Evolutionary conservation across 2,888 invertebrate species (phyloP).

Genomic region (Seira sanloemensis): DNA sequence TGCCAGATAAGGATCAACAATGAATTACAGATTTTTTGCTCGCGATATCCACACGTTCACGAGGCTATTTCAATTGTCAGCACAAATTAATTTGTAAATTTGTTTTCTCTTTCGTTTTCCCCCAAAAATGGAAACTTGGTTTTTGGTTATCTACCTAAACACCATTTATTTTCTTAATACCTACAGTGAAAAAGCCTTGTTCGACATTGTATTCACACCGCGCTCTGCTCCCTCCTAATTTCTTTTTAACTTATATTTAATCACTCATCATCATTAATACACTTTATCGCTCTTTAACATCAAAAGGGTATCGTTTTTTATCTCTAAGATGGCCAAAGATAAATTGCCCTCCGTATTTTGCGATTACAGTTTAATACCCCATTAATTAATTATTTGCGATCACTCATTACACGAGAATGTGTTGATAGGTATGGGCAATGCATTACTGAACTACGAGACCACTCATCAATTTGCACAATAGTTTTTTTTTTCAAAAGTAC

Average conservation of each 20-base stretch:
- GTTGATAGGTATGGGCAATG: slow-evolving; percentile 26
- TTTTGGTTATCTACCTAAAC: too few species aligned
- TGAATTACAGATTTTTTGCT: slow-evolving; percentile 28
- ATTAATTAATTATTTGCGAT: slow-evolving; percentile 53
- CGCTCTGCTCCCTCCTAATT: too few species aligned
- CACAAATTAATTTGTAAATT: slow-evolving; percentile 46
- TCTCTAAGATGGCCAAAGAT: slow-evolving; percentile 23
- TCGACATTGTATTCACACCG: too few species aligned
- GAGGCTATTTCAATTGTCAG: slow-evolving; percentile 42
- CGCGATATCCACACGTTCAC: slow-evolving; percentile 23
- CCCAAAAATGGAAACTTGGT: not conserved
- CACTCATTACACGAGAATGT: slow-evolving; percentile 32
- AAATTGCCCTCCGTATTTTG: slow-evolving; percentile 32
- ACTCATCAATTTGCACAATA: not conserved
- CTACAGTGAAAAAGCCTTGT: too few species aligned
- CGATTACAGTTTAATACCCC: slow-evolving; percentile 17
- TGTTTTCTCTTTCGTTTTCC: slow-evolving; percentile 11
- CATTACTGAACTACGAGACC: not conserved
- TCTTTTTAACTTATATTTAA: too few species aligned
- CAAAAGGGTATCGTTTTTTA: too few species aligned
- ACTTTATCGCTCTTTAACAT: too few species aligned
- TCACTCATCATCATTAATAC: too few species aligned
- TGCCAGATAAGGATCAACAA: not conserved
- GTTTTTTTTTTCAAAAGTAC: too few species aligned
- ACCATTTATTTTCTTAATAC: too few species aligned